Percentiles rank a stretch among this genome's conserved stretches.
phyloP scores from a whole-genome alignment of 2,888 invertebrate species.

The Chrysomela aeneicollis region DNA sequence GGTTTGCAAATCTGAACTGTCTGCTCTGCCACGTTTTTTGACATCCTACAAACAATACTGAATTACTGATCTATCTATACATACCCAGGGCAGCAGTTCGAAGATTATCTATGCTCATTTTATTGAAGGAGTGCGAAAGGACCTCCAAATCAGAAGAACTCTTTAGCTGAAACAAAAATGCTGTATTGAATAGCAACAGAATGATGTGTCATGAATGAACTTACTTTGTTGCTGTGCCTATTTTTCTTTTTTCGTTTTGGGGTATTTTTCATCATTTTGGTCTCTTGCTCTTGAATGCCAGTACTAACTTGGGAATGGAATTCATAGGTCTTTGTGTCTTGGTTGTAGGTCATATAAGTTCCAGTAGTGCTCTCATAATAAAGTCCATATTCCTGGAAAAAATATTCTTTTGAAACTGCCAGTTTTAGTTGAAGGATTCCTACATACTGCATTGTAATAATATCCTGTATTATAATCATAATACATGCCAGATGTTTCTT shows the following conservation, averaged over 20 bases:
- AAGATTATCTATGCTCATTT: conserved; percentile 63
- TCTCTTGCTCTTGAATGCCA: conserved; percentile 6
- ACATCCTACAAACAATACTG: conserved; percentile 57
- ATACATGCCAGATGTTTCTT: conserved; percentile 86
- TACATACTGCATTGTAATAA: conserved; percentile 86
- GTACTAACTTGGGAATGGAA: conserved; percentile 79
- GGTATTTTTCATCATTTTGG: conserved; percentile 40
- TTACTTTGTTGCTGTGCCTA: conserved; percentile 46
- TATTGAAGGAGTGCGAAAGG: conserved; percentile 58
- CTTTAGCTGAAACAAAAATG: conserved; percentile 57
- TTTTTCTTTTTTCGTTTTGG: conserved; percentile 42
- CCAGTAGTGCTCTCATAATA: conserved; percentile 89
- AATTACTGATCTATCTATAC: conserved; percentile 57
- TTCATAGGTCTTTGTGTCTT: conserved; percentile 76
- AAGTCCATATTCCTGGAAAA: conserved; percentile 77
- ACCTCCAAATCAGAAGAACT: conserved; percentile 58
- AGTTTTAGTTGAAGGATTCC: not conserved
- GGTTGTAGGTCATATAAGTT: conserved; percentile 84
- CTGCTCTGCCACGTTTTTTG: conserved; percentile 48
- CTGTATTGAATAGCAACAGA: not conserved
- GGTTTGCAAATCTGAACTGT: conserved; percentile 10
- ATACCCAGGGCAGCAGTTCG: conserved; percentile 66
- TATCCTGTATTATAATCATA: conserved; percentile 89
- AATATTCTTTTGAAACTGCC: conserved; percentile 3
- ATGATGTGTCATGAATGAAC: conserved; percentile 1